Conservation (phyloP, 2,797 vertebrate species). For the Phoxinus dragarum region DNA sequence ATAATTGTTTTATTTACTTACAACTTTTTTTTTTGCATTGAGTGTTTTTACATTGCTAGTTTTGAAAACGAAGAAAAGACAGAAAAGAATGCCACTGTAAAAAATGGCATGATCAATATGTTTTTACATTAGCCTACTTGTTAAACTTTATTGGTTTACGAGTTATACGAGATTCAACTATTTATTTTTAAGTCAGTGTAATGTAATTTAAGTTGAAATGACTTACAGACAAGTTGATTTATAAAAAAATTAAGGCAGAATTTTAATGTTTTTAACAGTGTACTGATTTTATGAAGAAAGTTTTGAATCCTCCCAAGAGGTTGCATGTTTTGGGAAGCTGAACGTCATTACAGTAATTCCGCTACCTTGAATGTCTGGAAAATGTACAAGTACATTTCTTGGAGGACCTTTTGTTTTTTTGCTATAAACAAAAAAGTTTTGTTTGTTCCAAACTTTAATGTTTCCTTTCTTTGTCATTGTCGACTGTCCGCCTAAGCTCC, state of each 20-base stretch:
- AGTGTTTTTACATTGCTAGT: not conserved
- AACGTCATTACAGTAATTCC: constrained; percentile 14
- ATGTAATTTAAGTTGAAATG: too few relatives aligned
- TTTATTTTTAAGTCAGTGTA: too few relatives aligned
- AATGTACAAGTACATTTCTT: constrained; percentile 53
- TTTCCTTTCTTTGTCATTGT: constrained; percentile 75
- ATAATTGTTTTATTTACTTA: not conserved
- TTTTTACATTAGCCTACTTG: too few relatives aligned
- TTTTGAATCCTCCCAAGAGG: too few relatives aligned
- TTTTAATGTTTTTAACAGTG: too few relatives aligned
- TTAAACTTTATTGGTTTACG: too few relatives aligned
- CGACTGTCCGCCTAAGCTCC: constrained; percentile 65
- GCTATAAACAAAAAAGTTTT: constrained; percentile 74
- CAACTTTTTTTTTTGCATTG: not conserved
- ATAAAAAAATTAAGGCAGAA: too few relatives aligned
- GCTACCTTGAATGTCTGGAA: constrained; percentile 47
- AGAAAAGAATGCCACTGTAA: too few relatives aligned
- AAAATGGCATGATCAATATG: too few relatives aligned
- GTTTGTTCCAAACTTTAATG: constrained; percentile 51
- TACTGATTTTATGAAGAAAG: not conserved
- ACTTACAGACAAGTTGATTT: too few relatives aligned
- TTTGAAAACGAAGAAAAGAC: too few relatives aligned
- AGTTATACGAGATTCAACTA: too few relatives aligned
- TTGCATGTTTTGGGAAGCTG: constrained; percentile 30
- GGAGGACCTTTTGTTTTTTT: constrained; percentile 43